Evolutionary conservation across 2,888 invertebrate genomes (phyloP), one percentile per base, ranked within the genome.

Genomic region (Pyrochroa serraticornis): DNA sequence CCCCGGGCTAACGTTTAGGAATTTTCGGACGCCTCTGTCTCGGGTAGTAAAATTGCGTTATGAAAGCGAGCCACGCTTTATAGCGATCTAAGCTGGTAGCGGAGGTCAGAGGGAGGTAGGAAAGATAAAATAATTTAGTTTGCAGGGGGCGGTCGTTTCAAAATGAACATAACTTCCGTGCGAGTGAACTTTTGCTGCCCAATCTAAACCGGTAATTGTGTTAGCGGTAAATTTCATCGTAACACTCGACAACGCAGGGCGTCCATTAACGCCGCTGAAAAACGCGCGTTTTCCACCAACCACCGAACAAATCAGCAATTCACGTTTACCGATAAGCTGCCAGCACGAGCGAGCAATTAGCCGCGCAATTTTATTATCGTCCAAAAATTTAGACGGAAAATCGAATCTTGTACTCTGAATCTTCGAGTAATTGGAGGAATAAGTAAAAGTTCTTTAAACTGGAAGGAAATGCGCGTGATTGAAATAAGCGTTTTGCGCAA

Each of bases 191-290:
- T 72, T 71, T 68, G 71, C 73, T 72, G 75, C 72, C 75, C 75
- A 76, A 76, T 75, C 74, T 75, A 75, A 75, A 76, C 75, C 73
- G 72, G 75, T 77, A 76, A 77, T 77, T 77, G 76, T 75, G 76
- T 77, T 76, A 73, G 75, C 75, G 76, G 75, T 76, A 77, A 75
- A 76, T 75, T 77, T 74, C 71, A 67, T 71, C 70, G 71, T 70
- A 74, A 72, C 71, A 71, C 72, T 71, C 72, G 70, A 73, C 71
- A 73, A 73, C 69, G 65, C 65, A 66, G 67, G 67, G 63, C 62
- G 59, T 61, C 66, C 59, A 63, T 68, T 65, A 64, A 60, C 62
- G 60, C 61, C 57, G 62, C 60, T 58, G 66, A 64, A 67, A 63
- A 63, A 42, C 53, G 33, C 42, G 14, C 37, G 14, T 14, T 47